Percentiles rank a stretch among this genome's conserved stretches.
These are phyloP conservation scores for Priocnemis perturbator DNA, from an alignment of 2,888 invertebrate genomes.

Conservation along the genomic window DNA sequence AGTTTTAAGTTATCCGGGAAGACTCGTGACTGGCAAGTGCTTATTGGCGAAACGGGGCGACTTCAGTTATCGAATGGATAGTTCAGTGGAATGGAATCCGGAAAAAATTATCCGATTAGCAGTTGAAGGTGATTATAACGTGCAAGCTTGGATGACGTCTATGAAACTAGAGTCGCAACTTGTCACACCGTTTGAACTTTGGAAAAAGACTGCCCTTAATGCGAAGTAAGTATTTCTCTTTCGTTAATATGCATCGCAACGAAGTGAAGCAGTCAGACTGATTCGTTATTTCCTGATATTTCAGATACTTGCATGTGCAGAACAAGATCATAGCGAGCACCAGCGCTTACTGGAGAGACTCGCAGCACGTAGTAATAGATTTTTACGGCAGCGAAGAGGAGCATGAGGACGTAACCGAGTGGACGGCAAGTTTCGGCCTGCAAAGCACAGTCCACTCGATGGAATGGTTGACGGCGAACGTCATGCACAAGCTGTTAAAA, in stretches of 20 bases:
- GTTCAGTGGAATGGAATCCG: constrained; percentile 83
- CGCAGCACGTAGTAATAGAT: constrained; percentile 78
- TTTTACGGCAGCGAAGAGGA: constrained; percentile 77
- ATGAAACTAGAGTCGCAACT: constrained; percentile 75
- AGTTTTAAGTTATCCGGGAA: constrained; percentile 85
- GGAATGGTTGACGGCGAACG: constrained; percentile 77
- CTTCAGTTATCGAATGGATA: constrained; percentile 74
- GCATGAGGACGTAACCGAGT: constrained; percentile 75
- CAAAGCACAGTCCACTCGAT: constrained; percentile 80
- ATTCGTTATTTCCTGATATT: constrained; percentile 9
- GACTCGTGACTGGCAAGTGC: constrained; percentile 83
- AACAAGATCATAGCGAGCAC: constrained; percentile 77
- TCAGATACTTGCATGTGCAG: constrained; percentile 76
- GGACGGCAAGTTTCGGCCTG: constrained; percentile 75
- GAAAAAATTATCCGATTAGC: constrained; percentile 80
- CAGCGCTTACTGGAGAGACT: constrained; percentile 79
- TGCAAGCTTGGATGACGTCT: constrained; percentile 71
- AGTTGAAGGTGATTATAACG: constrained; percentile 79
- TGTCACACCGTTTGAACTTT: constrained; percentile 79
- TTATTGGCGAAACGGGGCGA: constrained; percentile 78
- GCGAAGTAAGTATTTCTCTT: constrained; percentile 73
- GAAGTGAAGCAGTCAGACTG: background rate
- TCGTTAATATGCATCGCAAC: background rate
- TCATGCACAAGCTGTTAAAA: constrained; percentile 78
- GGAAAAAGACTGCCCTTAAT: constrained; percentile 77